Evolutionary conservation across 2,888 invertebrate species (phyloP), one percentile per base, ranked within the genome.

Genomic region (Tachina grossa): DNA sequence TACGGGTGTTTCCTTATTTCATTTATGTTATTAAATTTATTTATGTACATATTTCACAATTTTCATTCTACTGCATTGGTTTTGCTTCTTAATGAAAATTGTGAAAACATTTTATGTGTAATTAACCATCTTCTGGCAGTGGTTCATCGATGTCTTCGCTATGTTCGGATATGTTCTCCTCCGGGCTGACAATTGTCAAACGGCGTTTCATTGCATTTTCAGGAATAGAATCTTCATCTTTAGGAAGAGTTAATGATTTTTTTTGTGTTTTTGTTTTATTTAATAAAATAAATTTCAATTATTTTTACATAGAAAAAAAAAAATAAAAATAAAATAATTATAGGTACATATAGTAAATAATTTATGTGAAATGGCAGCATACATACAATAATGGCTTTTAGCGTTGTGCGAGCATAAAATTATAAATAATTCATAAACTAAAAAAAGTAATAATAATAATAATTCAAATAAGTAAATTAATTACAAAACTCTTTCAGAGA

Each of bases 151-250:
- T 89, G 51, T 90, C 89, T 5, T 75, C 79, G 9, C 13, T 8
- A 83, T 89, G 89, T 16, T 90, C 91, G 14, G 89, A 89, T 83
- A 91, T 88, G 14, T 89, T 85, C 59, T 92, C 92, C 79, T 92
- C 92, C 8, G 90, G 89, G 9, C 88, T 87, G 65, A 92, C 90
- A 72, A 93, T 91, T 22, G 93, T 93, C 66, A 93, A 85, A 57
- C 93, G 89, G 8, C 93, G 90, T 87, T 91, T 90, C 91, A 92
- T 89, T 59, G 85, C 76, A 81, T 83, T 68, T 86, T 90, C 88
- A 1, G 87, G 53, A 49, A 72, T 53, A 19, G 83, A 72, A 63
- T 84, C 86, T 31, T 85, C 88, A 74, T 47, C 87, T 87, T 81
- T 11, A 51, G 47, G 14, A 53, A 55, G 74, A 65, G 49, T 57